phyloP scores from a whole-genome alignment of 2,888 invertebrate genomes.

The Ptilodon capucinus region DNA sequence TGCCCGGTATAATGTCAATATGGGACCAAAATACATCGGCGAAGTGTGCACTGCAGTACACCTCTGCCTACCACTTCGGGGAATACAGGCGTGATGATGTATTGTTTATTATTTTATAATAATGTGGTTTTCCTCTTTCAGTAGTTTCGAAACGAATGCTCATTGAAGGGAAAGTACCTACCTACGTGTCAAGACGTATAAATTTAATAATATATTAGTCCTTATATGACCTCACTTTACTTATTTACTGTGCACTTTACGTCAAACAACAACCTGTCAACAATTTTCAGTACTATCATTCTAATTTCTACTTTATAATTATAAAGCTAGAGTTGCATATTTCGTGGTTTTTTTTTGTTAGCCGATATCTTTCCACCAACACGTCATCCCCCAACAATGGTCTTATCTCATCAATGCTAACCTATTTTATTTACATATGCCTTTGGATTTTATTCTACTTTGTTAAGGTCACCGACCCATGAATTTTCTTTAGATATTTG shows the following conservation, averaged over 20 bases:
- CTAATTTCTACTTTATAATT: neutral
- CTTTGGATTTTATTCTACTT: neutral
- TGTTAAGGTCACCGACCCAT: neutral
- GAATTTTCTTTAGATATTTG: too few species aligned
- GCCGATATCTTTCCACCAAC: neutral
- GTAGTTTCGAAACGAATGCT: neutral
- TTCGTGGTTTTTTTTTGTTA: neutral
- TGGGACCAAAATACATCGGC: too few species aligned
- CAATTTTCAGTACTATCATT: neutral
- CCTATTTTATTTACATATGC: neutral
- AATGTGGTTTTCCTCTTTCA: neutral
- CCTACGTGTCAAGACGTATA: neutral
- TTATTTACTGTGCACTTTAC: neutral
- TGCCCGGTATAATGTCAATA: too few species aligned
- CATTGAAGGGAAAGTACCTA: neutral
- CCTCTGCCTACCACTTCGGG: too few species aligned
- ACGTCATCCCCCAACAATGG: slow-evolving; percentile 6
- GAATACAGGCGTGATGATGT: too few species aligned
- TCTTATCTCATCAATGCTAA: neutral
- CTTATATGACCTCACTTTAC: neutral
- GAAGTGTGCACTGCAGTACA: too few species aligned
- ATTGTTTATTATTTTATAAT: neutral
- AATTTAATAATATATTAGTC: neutral
- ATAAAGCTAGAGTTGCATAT: neutral
- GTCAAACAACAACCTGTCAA: neutral